Conservation (phyloP, 2,113 vertebrate species). For the Protobothrops flavoviridis region DNA sequence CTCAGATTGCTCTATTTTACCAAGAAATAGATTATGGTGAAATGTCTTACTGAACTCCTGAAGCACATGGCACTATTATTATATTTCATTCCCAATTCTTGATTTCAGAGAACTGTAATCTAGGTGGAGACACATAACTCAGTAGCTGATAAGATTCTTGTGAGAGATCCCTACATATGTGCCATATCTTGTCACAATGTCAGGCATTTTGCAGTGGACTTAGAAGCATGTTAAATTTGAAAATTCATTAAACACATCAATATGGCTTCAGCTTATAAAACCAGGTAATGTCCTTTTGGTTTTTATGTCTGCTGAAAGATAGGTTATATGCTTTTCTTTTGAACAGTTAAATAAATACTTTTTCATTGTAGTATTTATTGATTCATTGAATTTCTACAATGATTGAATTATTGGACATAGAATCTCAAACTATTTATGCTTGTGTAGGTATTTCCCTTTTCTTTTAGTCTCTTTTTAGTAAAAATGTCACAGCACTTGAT, state of each 20-base stretch:
- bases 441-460: conserved; percentile 39
- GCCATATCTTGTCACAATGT: background rate
- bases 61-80: background rate
- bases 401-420: background rate
- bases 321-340: background rate
- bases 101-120: background rate
- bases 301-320: background rate
- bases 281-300: background rate
- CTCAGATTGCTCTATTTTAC: background rate
- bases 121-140: background rate
- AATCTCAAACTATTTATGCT: conserved; percentile 43
- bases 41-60: background rate
- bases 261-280: background rate
- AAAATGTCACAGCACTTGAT: conserved; percentile 24
- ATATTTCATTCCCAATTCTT: background rate
- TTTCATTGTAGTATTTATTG: conserved; percentile 28
- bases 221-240: background rate
- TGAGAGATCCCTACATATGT: background rate
- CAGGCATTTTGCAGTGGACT: background rate
- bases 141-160: background rate
- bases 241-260: background rate
- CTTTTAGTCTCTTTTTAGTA: conserved; percentile 19
- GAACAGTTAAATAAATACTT: background rate
- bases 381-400: conserved; percentile 33
- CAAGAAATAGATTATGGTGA: background rate